Conservation (phyloP, 2,888 invertebrate species). For the Platycheirus albimanus region DNA sequence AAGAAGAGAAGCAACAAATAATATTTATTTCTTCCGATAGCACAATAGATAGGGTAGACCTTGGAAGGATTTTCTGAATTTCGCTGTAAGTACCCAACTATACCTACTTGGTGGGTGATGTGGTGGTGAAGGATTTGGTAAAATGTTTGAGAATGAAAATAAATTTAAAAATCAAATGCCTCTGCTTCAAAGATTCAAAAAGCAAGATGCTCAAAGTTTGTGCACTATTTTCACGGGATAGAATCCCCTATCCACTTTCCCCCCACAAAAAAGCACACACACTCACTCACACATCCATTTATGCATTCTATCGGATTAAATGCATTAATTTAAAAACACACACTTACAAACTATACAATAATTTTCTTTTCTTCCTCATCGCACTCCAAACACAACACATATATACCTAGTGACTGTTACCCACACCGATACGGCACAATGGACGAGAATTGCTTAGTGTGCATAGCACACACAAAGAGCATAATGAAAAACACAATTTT, state of each 20-base stretch:
- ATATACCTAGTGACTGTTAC: not conserved
- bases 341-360: slow-evolving; percentile 52
- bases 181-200: slow-evolving; percentile 5
- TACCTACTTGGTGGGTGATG: not conserved
- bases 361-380: slow-evolving; percentile 58
- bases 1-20: slow-evolving; percentile 46
- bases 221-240: slow-evolving; percentile 47
- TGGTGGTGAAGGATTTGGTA: no score
- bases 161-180: slow-evolving; percentile 31
- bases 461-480: slow-evolving; percentile 59
- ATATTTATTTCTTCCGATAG: slow-evolving; percentile 52
- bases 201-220: slow-evolving; percentile 46
- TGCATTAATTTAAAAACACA: slow-evolving; percentile 65
- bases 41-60: slow-evolving; percentile 26
- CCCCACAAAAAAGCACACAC: no score
- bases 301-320: slow-evolving; percentile 57
- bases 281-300: slow-evolving; percentile 14
- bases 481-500: slow-evolving; percentile 67
- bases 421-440: slow-evolving; percentile 15
- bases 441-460: slow-evolving; percentile 37
- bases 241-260: no score
- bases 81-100: not conserved
- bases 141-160: slow-evolving; percentile 8
- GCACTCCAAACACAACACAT: no score
- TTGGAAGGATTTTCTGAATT: not conserved